A percentile compares a stretch with the other conserved stretches of the same genome.
Conservation (phyloP, 2,113 vertebrate genomes). For the Raja brachyura region DNA sequence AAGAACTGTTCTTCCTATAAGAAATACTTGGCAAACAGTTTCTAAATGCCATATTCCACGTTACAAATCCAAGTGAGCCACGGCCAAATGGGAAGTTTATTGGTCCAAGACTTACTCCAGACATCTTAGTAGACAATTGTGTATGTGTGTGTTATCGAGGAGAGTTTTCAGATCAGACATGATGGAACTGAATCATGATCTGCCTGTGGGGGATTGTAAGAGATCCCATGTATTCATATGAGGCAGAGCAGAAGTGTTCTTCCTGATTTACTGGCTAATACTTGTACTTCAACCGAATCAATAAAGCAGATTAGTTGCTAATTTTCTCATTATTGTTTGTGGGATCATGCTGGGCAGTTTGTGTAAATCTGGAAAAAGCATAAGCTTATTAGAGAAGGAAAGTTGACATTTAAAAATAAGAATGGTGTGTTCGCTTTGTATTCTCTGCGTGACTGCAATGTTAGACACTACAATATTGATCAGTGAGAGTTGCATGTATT, state of each 20-base stretch:
- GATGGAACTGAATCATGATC: too few relatives aligned
- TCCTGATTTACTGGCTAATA: not conserved
- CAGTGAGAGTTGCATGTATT: not conserved
- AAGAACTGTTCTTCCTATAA: not conserved
- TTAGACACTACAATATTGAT: not conserved
- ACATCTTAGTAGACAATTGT: not conserved
- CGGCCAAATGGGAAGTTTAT: not conserved
- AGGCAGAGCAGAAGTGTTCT: not conserved
- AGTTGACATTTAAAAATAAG: not conserved
- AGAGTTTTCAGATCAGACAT: too few relatives aligned
- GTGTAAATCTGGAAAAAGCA: not conserved
- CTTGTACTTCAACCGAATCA: not conserved
- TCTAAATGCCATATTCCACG: not conserved
- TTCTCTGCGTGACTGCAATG: not conserved
- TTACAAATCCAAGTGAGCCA: not conserved
- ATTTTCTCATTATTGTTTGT: not conserved
- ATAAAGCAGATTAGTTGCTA: not conserved
- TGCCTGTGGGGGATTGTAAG: not conserved
- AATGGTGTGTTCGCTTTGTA: not conserved
- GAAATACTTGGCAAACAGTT: not conserved
- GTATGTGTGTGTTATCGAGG: too few relatives aligned
- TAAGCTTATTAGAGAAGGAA: not conserved
- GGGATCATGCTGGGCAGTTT: not conserved
- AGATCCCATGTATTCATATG: not conserved
- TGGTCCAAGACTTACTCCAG: not conserved